Percentiles rank a stretch among this genome's conserved stretches.
These are phyloP conservation scores for Eleutherodactylus coqui DNA, from an alignment of 2,797 vertebrate species.

Conservation along the genomic window DNA sequence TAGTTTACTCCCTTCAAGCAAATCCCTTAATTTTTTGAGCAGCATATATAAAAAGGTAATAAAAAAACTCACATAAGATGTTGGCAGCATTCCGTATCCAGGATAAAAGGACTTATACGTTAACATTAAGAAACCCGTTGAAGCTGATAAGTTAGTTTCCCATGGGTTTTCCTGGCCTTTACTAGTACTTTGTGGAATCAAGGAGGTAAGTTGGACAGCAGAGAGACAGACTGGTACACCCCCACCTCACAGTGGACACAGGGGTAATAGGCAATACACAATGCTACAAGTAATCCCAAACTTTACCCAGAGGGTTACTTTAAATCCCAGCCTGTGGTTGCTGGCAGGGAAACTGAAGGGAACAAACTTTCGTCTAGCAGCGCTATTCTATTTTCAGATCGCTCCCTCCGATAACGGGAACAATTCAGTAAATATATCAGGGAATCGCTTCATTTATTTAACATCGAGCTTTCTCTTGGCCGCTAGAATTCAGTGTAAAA, in stretches of 20 bases:
- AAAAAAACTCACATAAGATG: too few relatives aligned
- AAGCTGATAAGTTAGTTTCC: too few relatives aligned
- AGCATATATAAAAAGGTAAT: too few relatives aligned
- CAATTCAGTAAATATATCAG: not conserved
- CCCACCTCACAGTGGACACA: not conserved
- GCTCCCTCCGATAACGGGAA: not conserved
- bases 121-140: too few relatives aligned
- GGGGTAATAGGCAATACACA: not conserved
- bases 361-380: not conserved
- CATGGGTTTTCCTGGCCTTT: too few relatives aligned
- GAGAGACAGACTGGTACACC: too few relatives aligned
- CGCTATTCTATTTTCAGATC: slow-evolving; percentile 2
- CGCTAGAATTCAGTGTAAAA: not conserved
- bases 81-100: too few relatives aligned
- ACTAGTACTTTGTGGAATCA: too few relatives aligned
- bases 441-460: slow-evolving; percentile 1
- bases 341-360: slow-evolving; percentile 9
- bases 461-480: not conserved
- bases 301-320: not conserved
- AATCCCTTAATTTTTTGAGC: too few relatives aligned
- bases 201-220: too few relatives aligned
- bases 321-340: slow-evolving; percentile 3
- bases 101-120: too few relatives aligned
- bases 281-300: not conserved
- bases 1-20: too few relatives aligned